Percentiles rank a stretch among this genome's conserved stretches.
phyloP scores from a whole-genome alignment of 2,888 invertebrate species.

The Trachelus stipa region DNA sequence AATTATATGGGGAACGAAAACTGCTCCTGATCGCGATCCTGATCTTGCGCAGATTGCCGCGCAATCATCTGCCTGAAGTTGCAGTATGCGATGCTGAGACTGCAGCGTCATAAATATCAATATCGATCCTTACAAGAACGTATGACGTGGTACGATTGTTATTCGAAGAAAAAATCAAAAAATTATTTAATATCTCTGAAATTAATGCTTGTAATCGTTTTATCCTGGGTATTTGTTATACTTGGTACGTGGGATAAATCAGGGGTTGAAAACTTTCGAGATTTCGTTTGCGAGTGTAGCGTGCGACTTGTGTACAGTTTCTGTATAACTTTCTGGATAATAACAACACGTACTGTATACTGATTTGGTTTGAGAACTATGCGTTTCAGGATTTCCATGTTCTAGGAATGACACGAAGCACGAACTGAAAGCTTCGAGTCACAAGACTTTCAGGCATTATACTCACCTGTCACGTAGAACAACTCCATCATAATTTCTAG shows the following conservation, averaged over 20 bases:
- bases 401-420: background rate
- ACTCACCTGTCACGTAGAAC: background rate
- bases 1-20: background rate
- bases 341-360: background rate
- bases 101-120: background rate
- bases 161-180: background rate
- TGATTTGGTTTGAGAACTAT: background rate
- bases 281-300: background rate
- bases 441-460: background rate
- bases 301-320: background rate
- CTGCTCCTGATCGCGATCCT: background rate
- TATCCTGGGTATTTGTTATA: background rate
- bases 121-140: background rate
- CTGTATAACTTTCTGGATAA: background rate
- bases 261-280: background rate
- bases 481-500: background rate
- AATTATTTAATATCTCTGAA: background rate
- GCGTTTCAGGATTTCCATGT: background rate
- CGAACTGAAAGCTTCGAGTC: background rate
- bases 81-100: background rate
- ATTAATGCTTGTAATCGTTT: background rate
- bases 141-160: background rate
- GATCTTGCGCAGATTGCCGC: background rate
- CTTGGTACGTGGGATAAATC: background rate
- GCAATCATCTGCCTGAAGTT: background rate